These are phyloP conservation scores for Malacoraja senta DNA, from an alignment of 2,797 vertebrate genomes.

Conservation along the genomic window DNA sequence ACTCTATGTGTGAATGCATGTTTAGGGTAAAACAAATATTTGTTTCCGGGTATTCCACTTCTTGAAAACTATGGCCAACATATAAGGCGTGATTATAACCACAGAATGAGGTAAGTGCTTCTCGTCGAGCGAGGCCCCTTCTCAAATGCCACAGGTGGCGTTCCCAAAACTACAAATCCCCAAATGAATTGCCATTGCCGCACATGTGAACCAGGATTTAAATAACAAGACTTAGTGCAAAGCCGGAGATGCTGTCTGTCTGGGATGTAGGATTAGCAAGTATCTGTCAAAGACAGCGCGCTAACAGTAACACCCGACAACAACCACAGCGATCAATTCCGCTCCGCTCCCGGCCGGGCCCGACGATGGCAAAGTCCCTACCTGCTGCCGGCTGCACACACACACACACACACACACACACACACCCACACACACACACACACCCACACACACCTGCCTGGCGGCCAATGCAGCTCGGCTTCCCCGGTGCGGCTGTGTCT, in stretches of 20 bases:
- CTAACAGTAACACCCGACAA: background rate
- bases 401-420: too few relatives aligned
- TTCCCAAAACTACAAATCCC: conserved; percentile 42
- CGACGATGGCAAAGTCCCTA: too few relatives aligned
- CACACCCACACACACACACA: too few relatives aligned
- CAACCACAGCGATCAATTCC: background rate
- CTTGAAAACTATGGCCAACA: too few relatives aligned
- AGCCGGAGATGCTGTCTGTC: background rate
- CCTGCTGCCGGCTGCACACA: too few relatives aligned
- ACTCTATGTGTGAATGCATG: too few relatives aligned
- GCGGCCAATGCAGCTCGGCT: background rate
- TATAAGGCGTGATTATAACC: background rate
- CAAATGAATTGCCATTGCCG: conserved; percentile 1
- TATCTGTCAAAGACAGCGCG: background rate
- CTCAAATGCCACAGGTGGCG: background rate
- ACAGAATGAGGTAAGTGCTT: background rate
- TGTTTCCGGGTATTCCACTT: too few relatives aligned
- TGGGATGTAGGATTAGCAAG: background rate
- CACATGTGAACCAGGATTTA: conserved; percentile 47
- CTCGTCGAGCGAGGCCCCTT: background rate
- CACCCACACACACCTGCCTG: too few relatives aligned
- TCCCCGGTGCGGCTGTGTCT: background rate
- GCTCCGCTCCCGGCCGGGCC: too few relatives aligned
- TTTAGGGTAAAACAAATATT: too few relatives aligned
- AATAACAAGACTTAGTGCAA: background rate